Evolutionary conservation across 2,888 invertebrate species (phyloP), one percentile per base, ranked within the genome.

Genomic region (Microctonus hyperodae): DNA sequence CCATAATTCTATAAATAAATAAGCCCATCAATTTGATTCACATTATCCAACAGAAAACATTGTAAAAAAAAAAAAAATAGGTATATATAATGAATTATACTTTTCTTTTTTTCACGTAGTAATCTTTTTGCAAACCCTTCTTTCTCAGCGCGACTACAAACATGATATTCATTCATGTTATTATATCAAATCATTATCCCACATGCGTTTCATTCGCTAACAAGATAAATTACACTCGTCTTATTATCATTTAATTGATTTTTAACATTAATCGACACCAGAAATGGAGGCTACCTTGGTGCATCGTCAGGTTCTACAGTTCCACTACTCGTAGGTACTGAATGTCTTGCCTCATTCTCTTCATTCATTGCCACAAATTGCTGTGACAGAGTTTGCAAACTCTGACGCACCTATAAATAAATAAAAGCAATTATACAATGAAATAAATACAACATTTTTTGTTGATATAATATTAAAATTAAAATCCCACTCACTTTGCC

Each of bases 331-430:
- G 40, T 13, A 23, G 40, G 25, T 22, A 76, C 73, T 16, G 73
- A 68, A 13, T 79, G 56, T 48, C 72, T 73, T 67, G 65, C 64
- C 6, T 73, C 79, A 57, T 74, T 72, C 50, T 72, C 75, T 58
- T 78, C 77, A 66, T 74, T 79, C 76, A 81, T 76, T 70, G 77
- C 72, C 33, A 81, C 76, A 58, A 82, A 81, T 65, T 82, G 88
- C 73, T 91, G 89, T 23, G 93, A 93, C 73, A 94, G 85, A 59
- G 91, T 91, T 85, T 94, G 93, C 79, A 94, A 83, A 64, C 92
- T 93, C 83, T 93, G 91, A 70, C 93, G 89, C 68, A 93, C 92
- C 93, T 93, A 84, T 20, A 35, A 48, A 28, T 16, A 58, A 48
- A 2, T 16, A 61, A 20, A 2, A 86, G 85, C 68, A 66, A 71